Evolutionary conservation across 1,140 invertebrate genomes (phyloP).

Genomic region (Streblospio benedicti): DNA sequence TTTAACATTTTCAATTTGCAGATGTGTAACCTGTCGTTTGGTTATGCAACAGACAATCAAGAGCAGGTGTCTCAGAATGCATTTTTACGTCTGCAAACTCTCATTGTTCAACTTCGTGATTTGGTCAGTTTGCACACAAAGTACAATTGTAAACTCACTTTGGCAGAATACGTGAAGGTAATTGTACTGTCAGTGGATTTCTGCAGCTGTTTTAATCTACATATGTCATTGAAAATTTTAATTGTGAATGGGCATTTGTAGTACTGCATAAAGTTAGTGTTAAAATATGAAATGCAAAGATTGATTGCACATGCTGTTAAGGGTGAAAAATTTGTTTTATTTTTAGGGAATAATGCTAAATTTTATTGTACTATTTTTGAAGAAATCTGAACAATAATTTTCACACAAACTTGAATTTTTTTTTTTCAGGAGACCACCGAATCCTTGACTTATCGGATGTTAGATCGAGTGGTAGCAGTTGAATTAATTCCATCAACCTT

Average conservation of each 20-base stretch:
- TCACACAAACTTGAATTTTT: background rate
- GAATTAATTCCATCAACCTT: constrained; percentile 31
- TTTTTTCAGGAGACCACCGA: constrained; percentile 32
- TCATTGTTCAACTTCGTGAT: constrained; percentile 27
- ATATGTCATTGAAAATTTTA: too few species aligned
- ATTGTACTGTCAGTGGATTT: too few species aligned
- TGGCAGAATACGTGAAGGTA: too few species aligned
- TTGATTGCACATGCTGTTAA: too few species aligned
- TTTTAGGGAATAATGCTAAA: too few species aligned
- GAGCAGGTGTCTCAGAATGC: background rate
- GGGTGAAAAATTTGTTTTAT: too few species aligned
- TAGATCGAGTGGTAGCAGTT: constrained; percentile 33
- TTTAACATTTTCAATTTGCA: too few species aligned
- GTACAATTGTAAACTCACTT: constrained; percentile 30
- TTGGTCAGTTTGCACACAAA: constrained; percentile 26
- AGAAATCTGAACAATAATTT: background rate
- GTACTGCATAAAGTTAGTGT: too few species aligned
- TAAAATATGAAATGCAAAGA: too few species aligned
- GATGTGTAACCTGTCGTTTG: background rate
- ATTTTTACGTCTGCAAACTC: constrained; percentile 19
- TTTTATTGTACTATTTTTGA: too few species aligned
- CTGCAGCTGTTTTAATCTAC: too few species aligned
- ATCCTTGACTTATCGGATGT: constrained; percentile 34
- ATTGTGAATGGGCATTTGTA: too few species aligned
- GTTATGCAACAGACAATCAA: background rate